Evolutionary conservation across 2,113 vertebrate species (phyloP).

Genomic region (Hemiscyllium ocellatum): DNA sequence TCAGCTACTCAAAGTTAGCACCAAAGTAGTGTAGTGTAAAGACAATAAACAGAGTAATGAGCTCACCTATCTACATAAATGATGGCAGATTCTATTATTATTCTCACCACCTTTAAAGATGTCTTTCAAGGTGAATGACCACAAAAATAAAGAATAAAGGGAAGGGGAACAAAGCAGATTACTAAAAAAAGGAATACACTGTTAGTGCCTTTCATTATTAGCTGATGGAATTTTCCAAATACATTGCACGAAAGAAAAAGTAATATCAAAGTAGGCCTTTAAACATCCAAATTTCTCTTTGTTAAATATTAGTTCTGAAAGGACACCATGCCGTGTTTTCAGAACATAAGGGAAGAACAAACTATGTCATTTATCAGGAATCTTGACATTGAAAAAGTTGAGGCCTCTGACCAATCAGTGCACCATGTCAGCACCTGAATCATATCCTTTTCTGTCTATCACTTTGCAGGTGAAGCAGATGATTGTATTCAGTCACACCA

Average conservation of each 20-base stretch:
- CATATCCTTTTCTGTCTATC: slow-evolving; percentile 94
- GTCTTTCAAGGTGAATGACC: background rate
- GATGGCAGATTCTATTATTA: background rate
- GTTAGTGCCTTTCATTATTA: background rate
- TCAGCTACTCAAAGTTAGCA: slow-evolving; percentile 10
- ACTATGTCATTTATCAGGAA: slow-evolving; percentile 63
- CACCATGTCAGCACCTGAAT: slow-evolving; percentile 77
- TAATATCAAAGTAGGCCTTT: background rate
- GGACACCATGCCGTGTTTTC: slow-evolving; percentile 41
- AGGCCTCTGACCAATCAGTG: slow-evolving; percentile 66
- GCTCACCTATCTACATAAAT: background rate
- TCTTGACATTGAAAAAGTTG: slow-evolving; percentile 80
- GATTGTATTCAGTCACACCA: slow-evolving; percentile 97
- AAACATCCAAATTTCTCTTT: slow-evolving; percentile 4
- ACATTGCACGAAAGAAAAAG: background rate
- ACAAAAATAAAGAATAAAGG: background rate
- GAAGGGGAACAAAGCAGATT: background rate
- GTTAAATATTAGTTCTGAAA: slow-evolving; percentile 37
- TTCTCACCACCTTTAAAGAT: background rate
- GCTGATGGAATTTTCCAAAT: background rate
- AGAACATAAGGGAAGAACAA: slow-evolving; percentile 58
- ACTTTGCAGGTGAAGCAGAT: slow-evolving; percentile 99
- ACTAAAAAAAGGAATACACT: background rate
- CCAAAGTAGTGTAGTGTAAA: background rate
- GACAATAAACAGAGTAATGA: background rate